Percentiles rank a stretch among this genome's conserved stretches.
These are phyloP conservation scores for Oryzias curvinotus DNA, from an alignment of 2,113 vertebrate genomes.

Conservation along the genomic window DNA sequence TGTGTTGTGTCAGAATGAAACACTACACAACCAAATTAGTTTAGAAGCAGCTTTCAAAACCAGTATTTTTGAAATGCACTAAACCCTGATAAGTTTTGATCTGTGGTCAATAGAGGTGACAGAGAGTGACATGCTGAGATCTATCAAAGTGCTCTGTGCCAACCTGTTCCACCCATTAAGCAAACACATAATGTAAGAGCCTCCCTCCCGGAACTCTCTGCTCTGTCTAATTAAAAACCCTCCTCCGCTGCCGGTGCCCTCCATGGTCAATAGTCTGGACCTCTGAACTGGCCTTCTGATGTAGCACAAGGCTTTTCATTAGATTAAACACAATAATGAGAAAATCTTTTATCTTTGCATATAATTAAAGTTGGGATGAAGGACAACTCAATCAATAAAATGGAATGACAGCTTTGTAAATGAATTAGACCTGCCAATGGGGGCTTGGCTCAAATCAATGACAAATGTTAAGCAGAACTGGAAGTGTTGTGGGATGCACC, in stretches of 20 bases:
- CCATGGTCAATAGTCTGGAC: conserved; percentile 87
- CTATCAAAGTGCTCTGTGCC: conserved; percentile 32
- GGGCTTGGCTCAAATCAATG: conserved; percentile 86
- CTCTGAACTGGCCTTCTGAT: conserved; percentile 88
- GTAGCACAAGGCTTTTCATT: conserved; percentile 92
- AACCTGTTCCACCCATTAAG: conserved; percentile 22
- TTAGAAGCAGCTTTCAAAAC: not conserved
- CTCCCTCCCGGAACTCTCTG: conserved; percentile 59
- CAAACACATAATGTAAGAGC: conserved; percentile 26
- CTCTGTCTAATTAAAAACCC: conserved; percentile 87
- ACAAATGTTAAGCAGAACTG: conserved; percentile 82
- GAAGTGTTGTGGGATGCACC: conserved; percentile 31
- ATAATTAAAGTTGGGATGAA: conserved; percentile 94
- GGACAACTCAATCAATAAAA: conserved; percentile 93
- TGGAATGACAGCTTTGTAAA: conserved; percentile 98
- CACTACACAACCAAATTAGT: not conserved
- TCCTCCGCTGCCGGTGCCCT: conserved; percentile 74
- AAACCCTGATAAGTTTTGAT: conserved; percentile 29
- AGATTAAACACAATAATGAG: conserved; percentile 98
- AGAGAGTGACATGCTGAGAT: conserved; percentile 37
- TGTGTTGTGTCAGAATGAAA: no score
- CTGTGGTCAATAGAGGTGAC: conserved; percentile 32
- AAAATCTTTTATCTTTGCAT: conserved; percentile 97
- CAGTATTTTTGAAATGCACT: conserved; percentile 14
- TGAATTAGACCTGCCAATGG: conserved; percentile 95